phyloP scores from a whole-genome alignment of 2,888 invertebrate species.

The Marronus borbonicus region DNA sequence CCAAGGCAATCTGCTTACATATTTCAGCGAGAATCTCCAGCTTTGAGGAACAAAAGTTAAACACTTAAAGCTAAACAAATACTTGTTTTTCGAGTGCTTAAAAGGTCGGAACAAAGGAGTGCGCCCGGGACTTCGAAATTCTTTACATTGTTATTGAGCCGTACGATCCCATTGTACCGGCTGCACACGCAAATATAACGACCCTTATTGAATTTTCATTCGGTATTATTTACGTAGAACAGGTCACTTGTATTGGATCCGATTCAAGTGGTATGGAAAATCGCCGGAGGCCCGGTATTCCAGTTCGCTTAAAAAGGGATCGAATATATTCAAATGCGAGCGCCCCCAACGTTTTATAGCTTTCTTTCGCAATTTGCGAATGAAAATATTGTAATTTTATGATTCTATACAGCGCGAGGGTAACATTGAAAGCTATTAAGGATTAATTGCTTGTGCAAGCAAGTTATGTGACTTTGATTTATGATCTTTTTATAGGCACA shows the following conservation, averaged over 20 bases:
- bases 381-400: conserved; percentile 15
- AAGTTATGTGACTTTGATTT: too few relatives aligned
- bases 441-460: too few relatives aligned
- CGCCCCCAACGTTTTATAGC: neutral
- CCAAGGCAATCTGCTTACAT: conserved; percentile 12
- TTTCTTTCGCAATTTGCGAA: conserved; percentile 18
- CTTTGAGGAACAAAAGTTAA: conserved; percentile 24
- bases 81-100: conserved; percentile 35
- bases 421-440: too few relatives aligned
- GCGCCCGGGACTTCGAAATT: conserved; percentile 1
- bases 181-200: conserved; percentile 36
- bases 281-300: conserved; percentile 16
- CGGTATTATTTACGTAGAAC: conserved; percentile 39
- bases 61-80: conserved; percentile 37
- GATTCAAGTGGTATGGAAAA: conserved; percentile 32
- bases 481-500: too few relatives aligned
- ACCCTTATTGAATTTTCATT: conserved; percentile 43
- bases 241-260: conserved; percentile 43
- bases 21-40: neutral
- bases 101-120: conserved; percentile 33
- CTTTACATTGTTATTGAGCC: conserved; percentile 42
- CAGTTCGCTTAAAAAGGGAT: conserved; percentile 6
- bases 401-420: too few relatives aligned
- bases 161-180: neutral
- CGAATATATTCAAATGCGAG: conserved; percentile 26